phyloP scores from a whole-genome alignment of 2,888 invertebrate species.

The Polylopha cassiicola region DNA sequence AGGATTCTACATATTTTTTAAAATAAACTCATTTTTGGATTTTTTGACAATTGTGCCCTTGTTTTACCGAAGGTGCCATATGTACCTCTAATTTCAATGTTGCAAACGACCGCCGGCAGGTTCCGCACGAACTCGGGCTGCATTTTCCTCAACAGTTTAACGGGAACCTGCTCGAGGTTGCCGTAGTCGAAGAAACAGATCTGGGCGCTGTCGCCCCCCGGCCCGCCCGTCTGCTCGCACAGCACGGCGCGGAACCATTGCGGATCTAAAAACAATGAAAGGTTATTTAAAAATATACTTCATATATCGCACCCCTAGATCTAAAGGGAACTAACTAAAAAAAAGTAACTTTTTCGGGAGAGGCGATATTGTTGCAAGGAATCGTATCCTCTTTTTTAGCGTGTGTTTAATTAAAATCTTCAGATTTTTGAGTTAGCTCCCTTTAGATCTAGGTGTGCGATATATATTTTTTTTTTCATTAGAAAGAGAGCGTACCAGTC shows the following conservation, averaged over 20 bases:
- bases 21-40: too few species aligned
- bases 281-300: not conserved
- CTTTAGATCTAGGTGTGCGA: not conserved
- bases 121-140: constrained; percentile 47
- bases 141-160: constrained; percentile 48
- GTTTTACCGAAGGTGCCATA: not conserved
- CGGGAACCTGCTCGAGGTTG: constrained; percentile 37
- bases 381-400: too few species aligned
- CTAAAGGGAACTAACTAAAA: too few species aligned
- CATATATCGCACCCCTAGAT: not conserved
- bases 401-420: too few species aligned
- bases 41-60: not conserved
- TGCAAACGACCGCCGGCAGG: constrained; percentile 39
- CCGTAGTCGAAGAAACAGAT: constrained; percentile 55
- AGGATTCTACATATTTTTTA: not conserved
- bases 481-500: too few species aligned
- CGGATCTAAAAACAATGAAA: constrained; percentile 32
- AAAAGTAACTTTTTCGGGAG: too few species aligned
- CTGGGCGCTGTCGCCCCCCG: constrained; percentile 24
- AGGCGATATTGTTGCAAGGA: too few species aligned
- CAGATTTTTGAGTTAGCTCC: too few species aligned
- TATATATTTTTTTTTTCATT: not conserved
- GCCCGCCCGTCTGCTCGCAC: constrained; percentile 35
- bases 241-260: constrained; percentile 61
- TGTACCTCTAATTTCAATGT: constrained; percentile 41